phyloP scores from a whole-genome alignment of 2,113 vertebrate genomes.

The Nannobrachium achirus region DNA sequence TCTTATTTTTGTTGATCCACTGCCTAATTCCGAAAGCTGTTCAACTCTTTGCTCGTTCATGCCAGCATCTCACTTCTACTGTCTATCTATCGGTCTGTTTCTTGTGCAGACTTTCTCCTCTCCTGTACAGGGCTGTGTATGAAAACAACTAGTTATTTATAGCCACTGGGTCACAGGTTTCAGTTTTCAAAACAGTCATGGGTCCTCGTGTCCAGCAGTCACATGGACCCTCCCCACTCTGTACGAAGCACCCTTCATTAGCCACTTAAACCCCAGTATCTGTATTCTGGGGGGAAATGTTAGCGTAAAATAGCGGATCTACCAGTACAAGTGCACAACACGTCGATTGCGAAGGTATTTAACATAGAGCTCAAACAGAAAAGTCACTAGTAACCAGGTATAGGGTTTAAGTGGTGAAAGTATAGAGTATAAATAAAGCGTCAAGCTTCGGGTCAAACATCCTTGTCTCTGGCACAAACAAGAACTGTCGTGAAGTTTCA shows the following conservation, averaged over 20 bases:
- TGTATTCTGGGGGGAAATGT: not conserved
- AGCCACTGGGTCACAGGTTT: constrained; percentile 59
- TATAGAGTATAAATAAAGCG: too few relatives aligned
- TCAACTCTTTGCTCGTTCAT: not conserved
- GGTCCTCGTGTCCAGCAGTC: not conserved
- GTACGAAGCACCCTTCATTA: not conserved
- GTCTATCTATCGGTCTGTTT: not conserved
- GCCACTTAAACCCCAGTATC: not conserved
- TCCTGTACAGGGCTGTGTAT: constrained; percentile 12
- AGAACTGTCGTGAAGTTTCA: too few relatives aligned
- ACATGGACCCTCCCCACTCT: too few relatives aligned
- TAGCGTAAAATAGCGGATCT: too few relatives aligned
- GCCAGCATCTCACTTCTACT: not conserved
- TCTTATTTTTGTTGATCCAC: not conserved
- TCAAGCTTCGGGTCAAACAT: too few relatives aligned
- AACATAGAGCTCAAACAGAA: too few relatives aligned
- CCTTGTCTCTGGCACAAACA: too few relatives aligned
- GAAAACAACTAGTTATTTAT: constrained; percentile 70
- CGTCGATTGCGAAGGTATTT: too few relatives aligned
- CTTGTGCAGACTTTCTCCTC: not conserved
- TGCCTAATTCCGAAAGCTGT: not conserved
- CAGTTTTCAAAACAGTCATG: constrained; percentile 46
- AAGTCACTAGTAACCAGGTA: too few relatives aligned
- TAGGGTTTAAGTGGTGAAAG: too few relatives aligned
- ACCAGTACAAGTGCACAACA: too few relatives aligned